Evolutionary conservation across 2,113 vertebrate species (phyloP), one percentile per base, ranked within the genome.

Genomic region (Ovis aries): DNA sequence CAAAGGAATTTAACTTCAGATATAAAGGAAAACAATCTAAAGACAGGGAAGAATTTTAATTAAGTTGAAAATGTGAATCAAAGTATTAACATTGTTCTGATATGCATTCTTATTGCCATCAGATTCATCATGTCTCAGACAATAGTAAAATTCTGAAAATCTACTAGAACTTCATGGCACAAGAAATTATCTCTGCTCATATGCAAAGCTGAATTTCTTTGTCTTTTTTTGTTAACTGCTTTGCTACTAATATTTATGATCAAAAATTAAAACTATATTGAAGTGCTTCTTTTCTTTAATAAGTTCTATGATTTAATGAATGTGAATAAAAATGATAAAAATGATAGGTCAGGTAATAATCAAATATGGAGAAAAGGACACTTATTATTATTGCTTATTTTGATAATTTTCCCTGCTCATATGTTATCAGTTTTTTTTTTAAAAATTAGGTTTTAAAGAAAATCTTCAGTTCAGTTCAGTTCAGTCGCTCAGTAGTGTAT

Each of bases 11-110:
- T 89, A 71, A 62, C 71, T 89, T 93, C 84, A 87, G 43, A 89
- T 85, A 60, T n/a, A 92, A 92, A 95, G 45, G 33, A 91, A 95
- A 96, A 53, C 29, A 45, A 21, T 95, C 55, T 53, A 83, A 93
- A 96, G 78, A 55, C 50, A 97, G 64, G 59, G 36, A 84, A 83
- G 84, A 83, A 91, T 97, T 95, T 96, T 93, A 97, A 97, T 96
- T 89, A 83, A 93, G 86, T 91, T 77, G 29, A 93, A 87, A 97
- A 86, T 87, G 45, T 52, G 67, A 91, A 67, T 93, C 50, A 57
- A 88, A 86, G 94, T 43, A 93, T 91, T 80, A 91, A 31, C 53
- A 67, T 52, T 87, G 36, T 52, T 95, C n/a, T 91, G 15, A 4
- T 52, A 33, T 21, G 36, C 10, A 64, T 84, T 45, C 53, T 80